Evolutionary conservation across 1,140 invertebrate species (phyloP).

Genomic region (Danaus plexippus): DNA sequence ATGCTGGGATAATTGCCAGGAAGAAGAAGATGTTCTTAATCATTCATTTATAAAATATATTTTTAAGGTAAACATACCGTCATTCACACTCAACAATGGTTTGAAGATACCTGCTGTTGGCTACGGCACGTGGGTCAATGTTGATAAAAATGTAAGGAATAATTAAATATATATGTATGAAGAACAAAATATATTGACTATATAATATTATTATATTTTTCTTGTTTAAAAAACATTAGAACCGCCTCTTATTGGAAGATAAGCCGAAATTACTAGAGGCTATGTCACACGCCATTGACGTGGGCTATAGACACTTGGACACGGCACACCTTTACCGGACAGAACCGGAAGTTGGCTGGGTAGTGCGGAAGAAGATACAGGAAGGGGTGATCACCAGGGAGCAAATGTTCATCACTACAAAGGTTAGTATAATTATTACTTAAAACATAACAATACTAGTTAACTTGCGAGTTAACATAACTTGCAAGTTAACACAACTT

Average conservation of each 20-base stretch:
- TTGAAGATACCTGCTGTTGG: slow-evolving; percentile 44
- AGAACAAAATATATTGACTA: neutral
- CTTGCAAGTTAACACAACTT: too few species aligned
- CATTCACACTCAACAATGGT: slow-evolving; percentile 47
- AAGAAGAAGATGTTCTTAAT: too few species aligned
- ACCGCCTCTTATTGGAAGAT: slow-evolving; percentile 27
- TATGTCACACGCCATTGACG: slow-evolving; percentile 77
- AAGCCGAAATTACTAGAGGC: slow-evolving; percentile 38
- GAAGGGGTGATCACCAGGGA: slow-evolving; percentile 85
- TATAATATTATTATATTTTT: neutral
- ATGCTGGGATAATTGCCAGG: too few species aligned
- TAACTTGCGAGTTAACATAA: too few species aligned
- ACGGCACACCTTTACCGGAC: slow-evolving; percentile 89
- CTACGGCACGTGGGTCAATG: slow-evolving; percentile 49
- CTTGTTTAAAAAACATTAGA: slow-evolving; percentile 21
- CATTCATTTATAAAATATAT: too few species aligned
- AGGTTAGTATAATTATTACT: slow-evolving; percentile 66
- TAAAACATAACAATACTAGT: too few species aligned
- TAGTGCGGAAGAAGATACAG: slow-evolving; percentile 80
- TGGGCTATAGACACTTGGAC: slow-evolving; percentile 92
- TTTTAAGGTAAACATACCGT: slow-evolving; percentile 50
- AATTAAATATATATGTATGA: slow-evolving; percentile 2
- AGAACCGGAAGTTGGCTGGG: slow-evolving; percentile 86
- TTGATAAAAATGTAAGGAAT: slow-evolving; percentile 38
- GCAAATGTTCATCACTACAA: slow-evolving; percentile 88